These are phyloP conservation scores for Ivindomyrus marchei DNA, from an alignment of 2,113 vertebrate species.

Conservation along the genomic window DNA sequence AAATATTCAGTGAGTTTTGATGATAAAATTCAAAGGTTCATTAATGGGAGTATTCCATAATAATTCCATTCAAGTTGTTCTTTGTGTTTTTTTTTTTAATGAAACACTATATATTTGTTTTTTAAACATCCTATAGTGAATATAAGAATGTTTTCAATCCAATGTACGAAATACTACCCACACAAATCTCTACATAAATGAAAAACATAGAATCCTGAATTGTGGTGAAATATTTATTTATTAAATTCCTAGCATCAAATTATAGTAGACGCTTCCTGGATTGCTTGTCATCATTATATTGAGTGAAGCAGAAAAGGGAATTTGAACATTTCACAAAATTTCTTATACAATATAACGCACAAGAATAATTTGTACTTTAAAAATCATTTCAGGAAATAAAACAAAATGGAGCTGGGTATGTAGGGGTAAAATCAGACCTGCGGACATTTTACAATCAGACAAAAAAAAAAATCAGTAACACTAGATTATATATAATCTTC, in stretches of 20 bases:
- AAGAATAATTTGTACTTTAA: background rate
- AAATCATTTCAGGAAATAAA: background rate
- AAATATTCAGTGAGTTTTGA: background rate
- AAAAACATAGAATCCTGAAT: background rate
- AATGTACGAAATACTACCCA: background rate
- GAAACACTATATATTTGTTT: background rate
- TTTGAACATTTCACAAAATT: background rate
- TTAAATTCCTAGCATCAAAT: background rate
- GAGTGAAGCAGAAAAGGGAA: background rate
- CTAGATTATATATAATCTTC: background rate
- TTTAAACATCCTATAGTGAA: background rate
- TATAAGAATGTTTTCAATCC: background rate
- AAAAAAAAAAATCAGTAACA: background rate
- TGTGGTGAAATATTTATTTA: background rate
- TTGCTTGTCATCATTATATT: background rate
- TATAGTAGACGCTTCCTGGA: background rate
- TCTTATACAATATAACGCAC: background rate
- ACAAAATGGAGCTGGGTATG: slow-evolving; percentile 15
- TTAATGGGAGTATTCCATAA: background rate
- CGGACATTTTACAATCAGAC: background rate
- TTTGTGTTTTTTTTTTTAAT: background rate
- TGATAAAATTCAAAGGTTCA: background rate
- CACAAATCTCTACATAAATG: background rate
- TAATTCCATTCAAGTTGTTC: background rate
- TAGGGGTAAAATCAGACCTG: slow-evolving; percentile 1